These are phyloP conservation scores for Onychorhynchus coronatus DNA, from an alignment of 2,113 vertebrate species.

Conservation along the genomic window DNA sequence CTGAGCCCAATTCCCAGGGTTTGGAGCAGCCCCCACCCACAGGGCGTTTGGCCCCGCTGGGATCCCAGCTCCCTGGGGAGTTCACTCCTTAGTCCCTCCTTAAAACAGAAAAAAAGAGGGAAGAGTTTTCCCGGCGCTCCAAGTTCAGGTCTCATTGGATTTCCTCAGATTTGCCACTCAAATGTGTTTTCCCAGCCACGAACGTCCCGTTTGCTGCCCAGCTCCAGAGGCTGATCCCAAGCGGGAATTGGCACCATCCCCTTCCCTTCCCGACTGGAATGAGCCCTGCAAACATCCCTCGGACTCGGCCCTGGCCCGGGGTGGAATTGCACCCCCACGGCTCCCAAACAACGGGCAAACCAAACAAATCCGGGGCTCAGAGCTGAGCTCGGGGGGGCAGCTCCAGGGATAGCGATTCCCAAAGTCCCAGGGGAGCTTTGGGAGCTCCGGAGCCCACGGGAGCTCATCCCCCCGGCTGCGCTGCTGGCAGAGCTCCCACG, in stretches of 20 bases:
- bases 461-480: background rate
- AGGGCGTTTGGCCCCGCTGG: background rate
- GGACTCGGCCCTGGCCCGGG: accelerated
- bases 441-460: background rate
- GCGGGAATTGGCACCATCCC: background rate
- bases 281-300: background rate
- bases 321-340: accelerated
- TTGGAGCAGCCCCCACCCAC: background rate
- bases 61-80: background rate
- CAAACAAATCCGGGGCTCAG: background rate
- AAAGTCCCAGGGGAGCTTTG: background rate
- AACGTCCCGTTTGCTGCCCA: background rate
- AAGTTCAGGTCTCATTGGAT: background rate
- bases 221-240: background rate
- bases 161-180: background rate
- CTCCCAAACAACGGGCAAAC: background rate
- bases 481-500: background rate
- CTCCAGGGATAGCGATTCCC: background rate
- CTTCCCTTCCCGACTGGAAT: background rate
- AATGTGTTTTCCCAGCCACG: background rate
- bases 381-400: background rate
- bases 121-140: background rate
- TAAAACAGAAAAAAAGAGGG: background rate
- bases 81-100: background rate
- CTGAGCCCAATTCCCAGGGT: background rate